phyloP scores from a whole-genome alignment of 2,113 vertebrate species.

The Anseranas semipalmata region DNA sequence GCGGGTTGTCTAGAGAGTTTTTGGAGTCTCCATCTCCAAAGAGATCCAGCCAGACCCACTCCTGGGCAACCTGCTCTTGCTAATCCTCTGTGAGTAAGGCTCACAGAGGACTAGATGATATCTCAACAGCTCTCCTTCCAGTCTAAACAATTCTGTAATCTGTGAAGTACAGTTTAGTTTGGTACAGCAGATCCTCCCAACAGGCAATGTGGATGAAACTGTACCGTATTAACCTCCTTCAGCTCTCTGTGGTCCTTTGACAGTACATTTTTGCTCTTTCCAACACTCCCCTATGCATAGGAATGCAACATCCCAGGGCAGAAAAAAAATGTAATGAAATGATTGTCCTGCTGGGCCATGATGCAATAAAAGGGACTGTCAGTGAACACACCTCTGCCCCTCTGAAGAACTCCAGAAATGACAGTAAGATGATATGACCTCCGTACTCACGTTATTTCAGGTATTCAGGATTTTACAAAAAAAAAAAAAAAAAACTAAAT shows the following conservation, averaged over 20 bases:
- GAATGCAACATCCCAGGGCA: background rate
- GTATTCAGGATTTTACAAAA: background rate
- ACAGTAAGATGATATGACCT: background rate
- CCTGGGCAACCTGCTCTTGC: background rate
- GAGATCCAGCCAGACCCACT: background rate
- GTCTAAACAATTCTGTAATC: background rate
- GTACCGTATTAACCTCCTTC: background rate
- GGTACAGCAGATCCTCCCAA: background rate
- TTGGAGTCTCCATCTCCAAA: background rate
- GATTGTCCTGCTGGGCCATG: fast-evolving
- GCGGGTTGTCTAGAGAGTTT: background rate
- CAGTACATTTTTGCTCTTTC: background rate
- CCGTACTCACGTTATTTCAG: background rate
- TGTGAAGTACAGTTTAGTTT: background rate
- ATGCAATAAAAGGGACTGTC: background rate
- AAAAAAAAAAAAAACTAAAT: background rate
- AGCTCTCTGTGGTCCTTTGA: background rate
- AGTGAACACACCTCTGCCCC: fast-evolving
- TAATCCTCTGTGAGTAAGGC: background rate
- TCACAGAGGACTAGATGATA: background rate
- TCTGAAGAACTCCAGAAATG: background rate
- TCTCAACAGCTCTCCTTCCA: background rate
- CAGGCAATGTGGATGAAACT: background rate
- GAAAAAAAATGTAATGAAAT: background rate
- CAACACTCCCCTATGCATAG: fast-evolving